Conservation (phyloP, 2,888 invertebrate species). For the Gnatocerus cornutus region DNA sequence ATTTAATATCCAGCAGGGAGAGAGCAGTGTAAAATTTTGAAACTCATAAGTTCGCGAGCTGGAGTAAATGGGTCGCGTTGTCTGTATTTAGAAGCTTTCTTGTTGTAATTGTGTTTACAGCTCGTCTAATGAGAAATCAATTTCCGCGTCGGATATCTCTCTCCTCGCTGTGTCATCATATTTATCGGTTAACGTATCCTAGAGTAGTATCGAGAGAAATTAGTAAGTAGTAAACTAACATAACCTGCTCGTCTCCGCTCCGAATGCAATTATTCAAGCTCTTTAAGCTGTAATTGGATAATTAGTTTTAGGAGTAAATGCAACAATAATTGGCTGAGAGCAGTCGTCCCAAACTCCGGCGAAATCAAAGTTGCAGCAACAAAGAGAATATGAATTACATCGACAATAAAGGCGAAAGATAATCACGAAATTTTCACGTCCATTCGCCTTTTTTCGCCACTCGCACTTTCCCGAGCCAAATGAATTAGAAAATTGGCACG, state of each 20-base stretch:
- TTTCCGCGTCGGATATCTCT: slow-evolving; percentile 7
- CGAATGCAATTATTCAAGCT: slow-evolving; percentile 41
- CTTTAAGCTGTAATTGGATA: slow-evolving; percentile 48
- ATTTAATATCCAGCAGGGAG: not conserved
- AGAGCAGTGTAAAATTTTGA: not conserved
- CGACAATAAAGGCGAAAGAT: slow-evolving; percentile 29
- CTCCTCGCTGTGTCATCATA: slow-evolving; percentile 16
- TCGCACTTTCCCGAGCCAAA: slow-evolving; percentile 26
- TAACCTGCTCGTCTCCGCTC: slow-evolving; percentile 33
- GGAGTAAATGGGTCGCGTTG: not conserved
- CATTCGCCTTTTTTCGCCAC: not conserved
- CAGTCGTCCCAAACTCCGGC: slow-evolving; percentile 42
- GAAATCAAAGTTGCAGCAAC: slow-evolving; percentile 44
- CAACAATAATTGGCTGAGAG: slow-evolving; percentile 44
- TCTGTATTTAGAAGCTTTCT: not conserved
- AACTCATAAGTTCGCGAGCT: not conserved
- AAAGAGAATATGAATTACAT: slow-evolving; percentile 25
- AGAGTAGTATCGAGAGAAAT: slow-evolving; percentile 2
- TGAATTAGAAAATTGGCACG: slow-evolving; percentile 47
- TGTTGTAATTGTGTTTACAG: slow-evolving; percentile 3
- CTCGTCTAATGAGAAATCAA: slow-evolving; percentile 30
- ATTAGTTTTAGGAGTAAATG: slow-evolving; percentile 46
- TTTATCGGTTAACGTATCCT: slow-evolving; percentile 24
- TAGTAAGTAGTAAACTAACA: slow-evolving; percentile 39
- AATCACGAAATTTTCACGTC: not conserved